Base-by-base conservation (phyloP, 2,113 vertebrate species). In the Ammospiza caudacuta region DNA sequence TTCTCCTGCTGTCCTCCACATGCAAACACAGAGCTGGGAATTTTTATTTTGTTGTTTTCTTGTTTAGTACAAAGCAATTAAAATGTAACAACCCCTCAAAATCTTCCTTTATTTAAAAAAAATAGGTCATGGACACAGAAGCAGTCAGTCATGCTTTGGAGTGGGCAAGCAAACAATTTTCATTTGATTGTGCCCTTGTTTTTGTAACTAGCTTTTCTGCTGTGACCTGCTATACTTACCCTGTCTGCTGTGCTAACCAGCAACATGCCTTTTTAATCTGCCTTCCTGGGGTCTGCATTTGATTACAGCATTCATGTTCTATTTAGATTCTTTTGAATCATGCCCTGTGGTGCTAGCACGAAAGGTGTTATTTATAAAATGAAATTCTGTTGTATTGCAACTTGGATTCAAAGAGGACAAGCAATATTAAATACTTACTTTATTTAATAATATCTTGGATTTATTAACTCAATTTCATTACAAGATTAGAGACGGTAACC, bases 351-450 rank as follows among this genome's bases (percentile, higher is more conserved):
- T 98, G 97, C 97, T 97, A 97, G 96, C 97, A 98, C 96, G 97
- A 98, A 98, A 98, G 98, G 98, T 98, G 98, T 98, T 98, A 98
- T 98, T 98, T 98, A 98, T 98, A 98, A 98, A 98, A 98, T 98
- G 97, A 98, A 98, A 98, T 98, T 98, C 97, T 98, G 97, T 98
- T 98, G 98, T 98, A 98, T 98, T 98, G 97, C 98, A 97, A 97
- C 96, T 98, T 97, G 97, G 97, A 97, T 98, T 97, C 97, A 98
- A 98, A 97, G 95, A 98, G 97, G 97, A 98, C 96, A 98, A 98
- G 98, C 98, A 98, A 98, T 98, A 98, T 98, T 98, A 98, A 97
- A 98, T 98, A 98, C 97, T 97, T 97, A 98, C 97, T 98, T 97
- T 98, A 98, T 98, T 98, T 98, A 98, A 98, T 98, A 98, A 98